A percentile compares a stretch with the other conserved stretches of the same genome.
Evolutionary conservation across 2,797 vertebrate species (phyloP).

Genomic region (Danio kyathit): DNA sequence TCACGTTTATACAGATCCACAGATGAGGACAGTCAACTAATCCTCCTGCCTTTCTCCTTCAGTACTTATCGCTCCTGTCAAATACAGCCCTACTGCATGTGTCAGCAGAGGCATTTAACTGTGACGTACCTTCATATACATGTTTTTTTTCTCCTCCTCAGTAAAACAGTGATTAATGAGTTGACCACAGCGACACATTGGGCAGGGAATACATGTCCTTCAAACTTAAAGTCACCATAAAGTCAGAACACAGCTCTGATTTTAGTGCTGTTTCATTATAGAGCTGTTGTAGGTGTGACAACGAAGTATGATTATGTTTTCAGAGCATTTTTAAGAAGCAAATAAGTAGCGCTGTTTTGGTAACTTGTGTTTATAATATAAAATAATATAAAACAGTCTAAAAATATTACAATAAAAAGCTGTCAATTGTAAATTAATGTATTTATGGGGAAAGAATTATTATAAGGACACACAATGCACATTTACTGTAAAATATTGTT

Average conservation of each 20-base stretch:
- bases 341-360: neutral
- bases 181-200: constrained; percentile 1
- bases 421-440: neutral
- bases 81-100: constrained; percentile 24
- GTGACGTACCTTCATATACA: constrained; percentile 15
- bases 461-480: neutral
- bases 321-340: neutral
- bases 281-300: neutral
- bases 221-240: constrained; percentile 17
- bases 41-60: constrained; percentile 53
- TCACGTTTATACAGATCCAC: constrained; percentile 58
- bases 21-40: constrained; percentile 60
- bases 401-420: neutral
- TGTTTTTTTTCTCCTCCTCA: constrained; percentile 10
- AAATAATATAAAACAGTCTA: neutral
- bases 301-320: neutral
- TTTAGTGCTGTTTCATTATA: neutral
- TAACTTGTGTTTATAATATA: neutral
- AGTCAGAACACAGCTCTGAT: constrained; percentile 29
- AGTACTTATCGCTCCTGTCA: constrained; percentile 39
- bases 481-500: neutral
- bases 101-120: constrained; percentile 42
- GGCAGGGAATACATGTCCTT: constrained; percentile 50
- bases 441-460: neutral
- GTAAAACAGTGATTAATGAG: constrained; percentile 50